phyloP scores from a whole-genome alignment of 2,113 vertebrate genomes.

The Colossoma macropomum region DNA sequence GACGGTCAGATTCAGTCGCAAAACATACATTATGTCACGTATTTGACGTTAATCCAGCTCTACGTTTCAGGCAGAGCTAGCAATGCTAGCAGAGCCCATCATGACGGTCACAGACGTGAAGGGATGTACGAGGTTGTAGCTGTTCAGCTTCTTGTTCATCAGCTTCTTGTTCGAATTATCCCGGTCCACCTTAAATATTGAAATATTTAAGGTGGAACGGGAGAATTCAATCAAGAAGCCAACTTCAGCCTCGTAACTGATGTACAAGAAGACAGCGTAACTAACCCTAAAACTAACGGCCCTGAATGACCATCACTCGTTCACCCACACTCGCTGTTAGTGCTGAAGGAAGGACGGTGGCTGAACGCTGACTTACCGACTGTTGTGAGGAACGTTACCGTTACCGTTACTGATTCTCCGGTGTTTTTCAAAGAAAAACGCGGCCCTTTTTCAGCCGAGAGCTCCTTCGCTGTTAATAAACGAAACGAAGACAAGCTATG shows the following conservation, averaged over 20 bases:
- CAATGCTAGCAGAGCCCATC: neutral
- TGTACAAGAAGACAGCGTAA: neutral
- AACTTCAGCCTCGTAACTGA: no score
- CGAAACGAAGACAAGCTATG: neutral
- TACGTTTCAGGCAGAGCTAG: neutral
- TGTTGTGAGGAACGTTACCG: slow-evolving; percentile 2
- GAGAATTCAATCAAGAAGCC: no score
- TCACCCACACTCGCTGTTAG: neutral
- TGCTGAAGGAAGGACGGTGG: neutral
- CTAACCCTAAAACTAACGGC: neutral
- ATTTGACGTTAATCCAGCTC: neutral
- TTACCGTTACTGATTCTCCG: slow-evolving; percentile 4
- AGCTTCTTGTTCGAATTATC: no score
- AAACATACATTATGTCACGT: neutral
- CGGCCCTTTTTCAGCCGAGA: neutral
- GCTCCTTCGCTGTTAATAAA: neutral
- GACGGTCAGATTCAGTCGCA: neutral
- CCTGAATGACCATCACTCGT: slow-evolving; percentile 10
- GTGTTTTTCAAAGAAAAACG: neutral
- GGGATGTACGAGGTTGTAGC: neutral
- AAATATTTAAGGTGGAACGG: no score
- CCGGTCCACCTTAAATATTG: no score
- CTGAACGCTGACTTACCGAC: neutral
- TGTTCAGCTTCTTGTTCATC: no score
- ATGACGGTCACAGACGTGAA: neutral